Percentiles rank a stretch among this genome's conserved stretches.
phyloP scores from a whole-genome alignment of 2,888 invertebrate species.

The Thelaira solivaga region DNA sequence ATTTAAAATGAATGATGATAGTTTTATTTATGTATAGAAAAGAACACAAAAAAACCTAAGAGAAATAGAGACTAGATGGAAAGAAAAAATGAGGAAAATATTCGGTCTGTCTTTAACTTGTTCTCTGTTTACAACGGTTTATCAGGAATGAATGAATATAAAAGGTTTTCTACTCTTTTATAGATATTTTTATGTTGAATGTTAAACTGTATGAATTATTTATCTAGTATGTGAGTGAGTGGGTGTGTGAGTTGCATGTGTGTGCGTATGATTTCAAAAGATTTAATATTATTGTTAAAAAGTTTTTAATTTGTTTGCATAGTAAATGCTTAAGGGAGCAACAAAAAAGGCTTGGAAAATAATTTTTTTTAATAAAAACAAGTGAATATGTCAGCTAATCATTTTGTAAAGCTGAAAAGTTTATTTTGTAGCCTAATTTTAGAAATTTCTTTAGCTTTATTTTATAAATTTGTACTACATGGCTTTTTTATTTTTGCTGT shows the following conservation, averaged over 20 bases:
- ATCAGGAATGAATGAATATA: slow-evolving; percentile 34
- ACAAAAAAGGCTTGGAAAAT: no score
- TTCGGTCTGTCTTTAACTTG: neutral
- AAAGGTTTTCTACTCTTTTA: neutral
- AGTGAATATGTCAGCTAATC: no score
- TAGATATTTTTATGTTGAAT: slow-evolving; percentile 2
- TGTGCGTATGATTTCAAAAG: slow-evolving; percentile 32
- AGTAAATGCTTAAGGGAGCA: neutral
- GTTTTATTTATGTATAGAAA: slow-evolving; percentile 33
- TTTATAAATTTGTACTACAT: neutral
- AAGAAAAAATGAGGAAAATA: no score
- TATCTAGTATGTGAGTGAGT: no score
- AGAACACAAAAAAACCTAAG: slow-evolving; percentile 1
- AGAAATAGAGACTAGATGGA: no score
- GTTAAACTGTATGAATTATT: slow-evolving; percentile 44
- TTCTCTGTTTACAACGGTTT: neutral
- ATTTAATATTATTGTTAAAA: slow-evolving; percentile 48
- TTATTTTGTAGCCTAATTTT: no score
- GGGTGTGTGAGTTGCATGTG: no score
- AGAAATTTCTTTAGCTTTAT: no score
- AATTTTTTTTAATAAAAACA: neutral
- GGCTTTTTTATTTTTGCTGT: neutral
- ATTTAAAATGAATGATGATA: slow-evolving; percentile 59
- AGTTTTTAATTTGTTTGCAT: slow-evolving; percentile 38
- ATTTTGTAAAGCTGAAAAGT: no score